These are phyloP conservation scores for Spinibarbus caldwelli DNA, from an alignment of 2,797 vertebrate species.

Conservation along the genomic window DNA sequence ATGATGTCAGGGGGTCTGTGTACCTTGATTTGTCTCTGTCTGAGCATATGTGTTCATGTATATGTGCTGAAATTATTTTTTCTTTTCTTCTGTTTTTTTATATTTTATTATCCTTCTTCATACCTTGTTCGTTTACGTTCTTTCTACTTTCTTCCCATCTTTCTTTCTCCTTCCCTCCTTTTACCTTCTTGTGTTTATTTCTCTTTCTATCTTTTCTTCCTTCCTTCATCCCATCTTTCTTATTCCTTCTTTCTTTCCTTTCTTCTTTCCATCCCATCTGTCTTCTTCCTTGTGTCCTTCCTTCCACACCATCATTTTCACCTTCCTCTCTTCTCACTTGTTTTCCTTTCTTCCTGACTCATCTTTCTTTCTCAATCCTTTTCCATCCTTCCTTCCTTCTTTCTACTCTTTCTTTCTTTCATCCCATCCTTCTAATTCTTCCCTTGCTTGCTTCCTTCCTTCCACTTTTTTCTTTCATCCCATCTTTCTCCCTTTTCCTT, in stretches of 20 bases:
- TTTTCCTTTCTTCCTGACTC: not conserved
- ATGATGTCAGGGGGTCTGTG: slow-evolving; percentile 29
- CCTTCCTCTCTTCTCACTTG: not conserved
- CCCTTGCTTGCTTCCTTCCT: too few species aligned
- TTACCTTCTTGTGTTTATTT: too few species aligned
- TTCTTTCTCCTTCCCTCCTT: not conserved
- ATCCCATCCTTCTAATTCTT: too few species aligned
- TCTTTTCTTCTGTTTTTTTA: not conserved
- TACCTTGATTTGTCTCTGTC: slow-evolving; percentile 7
- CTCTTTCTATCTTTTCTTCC: too few species aligned
- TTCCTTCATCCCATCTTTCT: too few species aligned
- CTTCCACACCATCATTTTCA: not conserved
- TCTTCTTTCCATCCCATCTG: too few species aligned
- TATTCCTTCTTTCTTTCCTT: too few species aligned
- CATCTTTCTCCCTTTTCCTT: not conserved
- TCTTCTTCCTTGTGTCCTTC: too few species aligned
- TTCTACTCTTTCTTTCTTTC: not conserved
- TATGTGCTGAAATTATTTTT: not conserved
- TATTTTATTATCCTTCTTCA: not conserved
- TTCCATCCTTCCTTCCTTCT: not conserved
- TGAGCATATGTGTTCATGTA: not conserved
- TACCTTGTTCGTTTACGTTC: not conserved
- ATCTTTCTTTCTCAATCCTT: too few species aligned
- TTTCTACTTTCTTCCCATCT: not conserved
- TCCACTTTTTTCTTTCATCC: not conserved